Evolutionary conservation across 2,888 invertebrate genomes (phyloP), one percentile per base, ranked within the genome.

Genomic region (Himalopsyche japonica): DNA sequence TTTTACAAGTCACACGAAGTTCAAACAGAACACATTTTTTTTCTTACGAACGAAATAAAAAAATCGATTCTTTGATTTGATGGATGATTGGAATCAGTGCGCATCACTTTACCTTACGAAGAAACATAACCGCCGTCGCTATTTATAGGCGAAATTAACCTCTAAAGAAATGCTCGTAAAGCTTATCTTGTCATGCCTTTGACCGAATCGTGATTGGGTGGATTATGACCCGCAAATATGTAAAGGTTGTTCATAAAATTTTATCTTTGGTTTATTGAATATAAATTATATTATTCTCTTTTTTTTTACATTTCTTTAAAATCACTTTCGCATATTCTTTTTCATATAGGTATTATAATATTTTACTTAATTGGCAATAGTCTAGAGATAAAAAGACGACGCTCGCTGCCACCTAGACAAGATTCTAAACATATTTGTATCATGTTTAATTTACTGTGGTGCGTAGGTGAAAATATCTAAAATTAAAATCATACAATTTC

Each of bases 41-140:
- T 70, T 70, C 27, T 70, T 70, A 70, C 70, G 27, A 70, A 70
- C 70, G 27, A 27, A 70, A 70, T 70, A 70, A 77, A 77, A 77
- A 77, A 77, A 70, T 70, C 70, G 70, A 70, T 70, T 70, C 78
- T 81, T 81, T 27, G 84, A 84, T 81, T 84, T 84, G 84, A 84
- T 84, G 81, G 84, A 84, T 84, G 84, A 84, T 81, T 80, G 83
- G 83, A 80, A 83, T 80, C 83, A 76, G 80, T 80, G 80, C 83
- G 80, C 83, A 80, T 83, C 83, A 48, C 76, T 80, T 80, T 70
- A 30, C 70, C 30, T 27, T 70, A 70, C 70, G 70, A 70, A 70
- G 15, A 70, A 70, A 30, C 70, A 70, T 27, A 70, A 70, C 24
- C 15, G n/a, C 70, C 30, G 70, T 12, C 24, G 27, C 30, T 10